phyloP scores from a whole-genome alignment of 2,113 vertebrate species.

The Merops nubicus region DNA sequence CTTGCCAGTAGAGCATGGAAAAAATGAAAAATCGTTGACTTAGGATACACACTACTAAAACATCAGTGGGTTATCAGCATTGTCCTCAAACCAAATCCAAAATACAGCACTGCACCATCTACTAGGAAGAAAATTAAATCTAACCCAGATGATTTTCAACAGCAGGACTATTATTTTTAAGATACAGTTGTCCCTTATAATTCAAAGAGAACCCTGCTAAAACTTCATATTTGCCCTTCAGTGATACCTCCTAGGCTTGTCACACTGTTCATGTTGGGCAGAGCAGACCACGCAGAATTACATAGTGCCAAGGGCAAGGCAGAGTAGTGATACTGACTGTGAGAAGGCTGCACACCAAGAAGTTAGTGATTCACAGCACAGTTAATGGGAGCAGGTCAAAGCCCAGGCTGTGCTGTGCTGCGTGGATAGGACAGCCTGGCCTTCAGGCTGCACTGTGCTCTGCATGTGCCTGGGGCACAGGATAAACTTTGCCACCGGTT shows the following conservation, averaged over 20 bases:
- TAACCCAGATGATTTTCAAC: no score
- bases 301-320: not conserved
- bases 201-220: not conserved
- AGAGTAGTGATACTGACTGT: not conserved
- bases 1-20: not conserved
- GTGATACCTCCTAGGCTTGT: not conserved
- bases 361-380: not conserved
- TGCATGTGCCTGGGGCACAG: accelerated
- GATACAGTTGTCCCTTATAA: not conserved
- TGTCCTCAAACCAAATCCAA: not conserved
- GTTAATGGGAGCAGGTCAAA: not conserved
- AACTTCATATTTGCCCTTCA: not conserved
- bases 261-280: not conserved
- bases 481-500: not conserved
- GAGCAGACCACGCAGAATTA: not conserved
- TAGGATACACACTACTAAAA: not conserved
- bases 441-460: not conserved
- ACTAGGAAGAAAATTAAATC: no score
- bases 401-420: no score
- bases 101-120: not conserved
- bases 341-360: accelerated
- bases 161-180: not conserved
- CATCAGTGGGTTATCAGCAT: not conserved
- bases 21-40: not conserved
- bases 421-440: not conserved